A percentile compares a stretch with the other conserved stretches of the same genome.
Evolutionary conservation across 2,113 vertebrate genomes (phyloP).

Genomic region (Hyperopisus bebe): DNA sequence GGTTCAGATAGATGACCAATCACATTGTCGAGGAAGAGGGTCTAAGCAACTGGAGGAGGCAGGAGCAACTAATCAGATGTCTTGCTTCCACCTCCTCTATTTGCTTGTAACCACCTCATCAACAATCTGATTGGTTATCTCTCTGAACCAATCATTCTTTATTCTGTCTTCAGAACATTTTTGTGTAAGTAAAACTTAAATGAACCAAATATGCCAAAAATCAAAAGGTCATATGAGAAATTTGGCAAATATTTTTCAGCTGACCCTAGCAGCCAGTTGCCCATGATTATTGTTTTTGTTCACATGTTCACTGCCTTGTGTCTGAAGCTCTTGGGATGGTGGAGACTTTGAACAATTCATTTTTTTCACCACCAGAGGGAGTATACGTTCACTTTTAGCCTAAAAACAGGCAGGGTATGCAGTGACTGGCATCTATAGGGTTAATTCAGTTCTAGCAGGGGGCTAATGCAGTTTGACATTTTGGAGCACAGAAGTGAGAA

Average conservation of each 20-base stretch:
- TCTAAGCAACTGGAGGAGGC: too few species aligned
- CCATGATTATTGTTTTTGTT: background rate
- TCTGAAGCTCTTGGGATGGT: background rate
- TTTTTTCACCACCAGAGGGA: background rate
- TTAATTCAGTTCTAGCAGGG: background rate
- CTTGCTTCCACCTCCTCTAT: too few species aligned
- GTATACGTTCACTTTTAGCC: background rate
- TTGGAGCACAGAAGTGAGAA: background rate
- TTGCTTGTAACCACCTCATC: too few species aligned
- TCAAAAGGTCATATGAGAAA: background rate
- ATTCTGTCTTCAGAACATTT: too few species aligned
- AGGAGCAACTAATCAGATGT: too few species aligned
- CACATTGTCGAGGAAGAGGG: too few species aligned
- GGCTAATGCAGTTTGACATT: background rate
- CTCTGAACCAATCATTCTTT: too few species aligned
- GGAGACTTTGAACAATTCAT: background rate
- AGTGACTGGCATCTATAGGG: background rate
- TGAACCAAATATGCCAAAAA: background rate
- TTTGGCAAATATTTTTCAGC: background rate
- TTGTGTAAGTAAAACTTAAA: too few species aligned
- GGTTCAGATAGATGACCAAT: too few species aligned
- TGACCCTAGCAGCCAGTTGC: background rate
- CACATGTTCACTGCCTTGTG: background rate
- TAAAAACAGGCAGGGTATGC: background rate
- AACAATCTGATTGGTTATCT: too few species aligned